Conservation (phyloP, 1,140 invertebrate genomes). For the Coboldia fuscipes region DNA sequence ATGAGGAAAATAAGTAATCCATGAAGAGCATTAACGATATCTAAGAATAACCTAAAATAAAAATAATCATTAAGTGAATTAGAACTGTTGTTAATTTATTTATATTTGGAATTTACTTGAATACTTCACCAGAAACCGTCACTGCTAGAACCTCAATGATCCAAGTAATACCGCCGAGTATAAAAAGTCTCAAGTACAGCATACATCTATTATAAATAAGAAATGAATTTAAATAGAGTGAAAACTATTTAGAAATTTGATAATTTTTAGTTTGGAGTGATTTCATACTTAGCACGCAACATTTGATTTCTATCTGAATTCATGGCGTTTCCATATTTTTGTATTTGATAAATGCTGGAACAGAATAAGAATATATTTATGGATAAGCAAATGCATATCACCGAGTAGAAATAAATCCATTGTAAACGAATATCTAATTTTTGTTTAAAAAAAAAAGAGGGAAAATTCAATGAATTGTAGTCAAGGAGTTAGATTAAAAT, state of each 20-base stretch:
- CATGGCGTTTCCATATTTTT: conserved; percentile 24
- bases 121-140: conserved; percentile 4
- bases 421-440: conserved; percentile 22
- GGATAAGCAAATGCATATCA: conserved; percentile 28
- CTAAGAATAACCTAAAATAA: conserved; percentile 32
- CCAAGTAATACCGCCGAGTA: conserved; percentile 53
- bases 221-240: neutral
- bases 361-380: conserved; percentile 33
- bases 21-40: conserved; percentile 38
- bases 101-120: neutral
- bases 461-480: conserved; percentile 1
- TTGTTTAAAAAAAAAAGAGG: conserved; percentile 21
- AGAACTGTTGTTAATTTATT: neutral
- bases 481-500: neutral
- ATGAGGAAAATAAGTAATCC: conserved; percentile 41
- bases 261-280: too few relatives aligned
- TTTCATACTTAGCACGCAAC: conserved; percentile 30
- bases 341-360: conserved; percentile 28
- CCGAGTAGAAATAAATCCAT: conserved; percentile 42
- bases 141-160: conserved; percentile 39
- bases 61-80: neutral
- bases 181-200: conserved; percentile 40
- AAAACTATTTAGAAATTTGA: too few relatives aligned
- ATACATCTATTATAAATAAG: conserved; percentile 27
- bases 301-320: conserved; percentile 27